Conservation (phyloP, 1,140 invertebrate genomes). For the Lordiphosa clarofinis region DNA sequence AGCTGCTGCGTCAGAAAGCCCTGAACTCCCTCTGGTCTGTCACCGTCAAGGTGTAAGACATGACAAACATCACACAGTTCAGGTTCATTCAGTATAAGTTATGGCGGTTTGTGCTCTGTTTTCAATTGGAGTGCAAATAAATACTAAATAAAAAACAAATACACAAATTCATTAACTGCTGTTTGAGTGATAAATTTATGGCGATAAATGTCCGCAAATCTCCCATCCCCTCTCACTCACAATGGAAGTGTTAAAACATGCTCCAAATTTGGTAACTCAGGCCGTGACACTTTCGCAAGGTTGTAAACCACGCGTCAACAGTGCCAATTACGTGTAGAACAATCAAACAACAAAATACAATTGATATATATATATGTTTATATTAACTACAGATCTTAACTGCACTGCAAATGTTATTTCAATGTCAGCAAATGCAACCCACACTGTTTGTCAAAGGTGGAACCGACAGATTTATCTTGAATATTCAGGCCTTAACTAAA, state of each 20-base stretch:
- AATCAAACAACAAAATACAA: constrained; percentile 19
- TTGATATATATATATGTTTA: background rate
- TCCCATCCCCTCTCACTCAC: constrained; percentile 25
- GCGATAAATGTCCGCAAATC: constrained; percentile 41
- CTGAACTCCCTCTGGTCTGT: constrained; percentile 19
- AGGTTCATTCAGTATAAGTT: background rate
- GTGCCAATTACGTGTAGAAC: constrained; percentile 42
- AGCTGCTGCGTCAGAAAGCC: constrained; percentile 1
- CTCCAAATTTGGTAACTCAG: constrained; percentile 56
- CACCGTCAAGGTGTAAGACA: too few relatives aligned
- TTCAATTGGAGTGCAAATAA: constrained; percentile 67
- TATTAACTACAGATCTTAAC: too few relatives aligned
- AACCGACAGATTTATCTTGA: constrained; percentile 13
- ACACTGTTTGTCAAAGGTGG: constrained; percentile 19
- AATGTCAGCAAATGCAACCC: constrained; percentile 49
- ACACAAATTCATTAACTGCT: constrained; percentile 33
- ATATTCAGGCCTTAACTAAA: constrained; percentile 45
- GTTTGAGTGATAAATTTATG: constrained; percentile 47
- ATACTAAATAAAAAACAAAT: constrained; percentile 46
- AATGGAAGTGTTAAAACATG: constrained; percentile 9
- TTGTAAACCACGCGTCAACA: constrained; percentile 35
- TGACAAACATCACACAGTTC: background rate
- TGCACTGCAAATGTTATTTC: constrained; percentile 46
- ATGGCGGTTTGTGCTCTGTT: constrained; percentile 20
- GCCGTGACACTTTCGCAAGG: constrained; percentile 61